Evolutionary conservation across 2,888 invertebrate genomes (phyloP).

Genomic region (Saturnia pavonia): DNA sequence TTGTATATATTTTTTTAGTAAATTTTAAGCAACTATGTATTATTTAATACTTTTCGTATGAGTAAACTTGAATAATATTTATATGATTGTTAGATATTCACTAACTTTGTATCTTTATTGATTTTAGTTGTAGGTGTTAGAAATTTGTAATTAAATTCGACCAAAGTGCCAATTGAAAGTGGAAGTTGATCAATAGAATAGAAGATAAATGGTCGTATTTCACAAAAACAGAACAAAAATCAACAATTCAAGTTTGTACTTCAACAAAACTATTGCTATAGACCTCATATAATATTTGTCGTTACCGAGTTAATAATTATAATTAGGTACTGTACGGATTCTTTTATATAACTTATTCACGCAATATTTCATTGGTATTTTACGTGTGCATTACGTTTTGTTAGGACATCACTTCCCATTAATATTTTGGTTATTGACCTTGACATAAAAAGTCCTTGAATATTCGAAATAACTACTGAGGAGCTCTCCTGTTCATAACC

Average conservation of each 20-base stretch:
- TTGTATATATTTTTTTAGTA: no score
- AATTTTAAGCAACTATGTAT: no score
- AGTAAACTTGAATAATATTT: no score
- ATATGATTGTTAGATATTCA: no score
- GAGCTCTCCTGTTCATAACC: slow-evolving; percentile 11
- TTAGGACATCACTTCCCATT: slow-evolving; percentile 31
- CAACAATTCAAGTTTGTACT: no score
- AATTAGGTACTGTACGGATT: neutral
- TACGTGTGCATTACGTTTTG: neutral
- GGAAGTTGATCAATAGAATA: neutral
- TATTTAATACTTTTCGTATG: no score
- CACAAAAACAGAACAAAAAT: neutral
- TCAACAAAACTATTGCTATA: no score
- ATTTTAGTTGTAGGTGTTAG: no score
- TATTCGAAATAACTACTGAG: slow-evolving; percentile 38
- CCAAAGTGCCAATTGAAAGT: no score
- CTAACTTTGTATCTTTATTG: no score
- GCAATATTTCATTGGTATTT: slow-evolving; percentile 1
- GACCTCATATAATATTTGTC: no score
- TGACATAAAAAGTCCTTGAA: slow-evolving; percentile 55
- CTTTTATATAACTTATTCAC: neutral
- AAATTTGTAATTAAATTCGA: no score
- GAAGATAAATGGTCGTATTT: neutral
- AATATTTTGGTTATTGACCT: slow-evolving; percentile 51
- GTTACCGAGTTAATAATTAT: neutral